phyloP scores from a whole-genome alignment of 37 sponge, comb jelly and placozoan genomes.

The Tethya wilhelma region DNA sequence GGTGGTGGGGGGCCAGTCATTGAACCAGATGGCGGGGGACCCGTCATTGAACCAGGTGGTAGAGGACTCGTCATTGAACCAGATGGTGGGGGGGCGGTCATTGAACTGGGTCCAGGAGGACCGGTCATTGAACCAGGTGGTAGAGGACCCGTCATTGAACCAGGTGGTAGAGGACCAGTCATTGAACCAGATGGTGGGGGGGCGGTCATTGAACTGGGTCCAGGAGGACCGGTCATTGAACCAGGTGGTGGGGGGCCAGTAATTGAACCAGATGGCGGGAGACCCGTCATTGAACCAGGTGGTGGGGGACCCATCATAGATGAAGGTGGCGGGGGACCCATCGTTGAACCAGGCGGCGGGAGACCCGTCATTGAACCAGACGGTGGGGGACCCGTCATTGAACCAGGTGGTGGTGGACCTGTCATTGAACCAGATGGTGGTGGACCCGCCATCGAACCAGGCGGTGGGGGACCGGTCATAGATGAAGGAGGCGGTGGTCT shows the following conservation, averaged over 20 bases:
- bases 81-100: background rate
- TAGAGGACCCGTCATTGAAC: background rate
- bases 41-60: background rate
- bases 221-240: no score
- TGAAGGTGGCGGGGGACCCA: no score
- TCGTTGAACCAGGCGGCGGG: no score
- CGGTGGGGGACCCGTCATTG: background rate
- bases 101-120: background rate
- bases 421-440: background rate
- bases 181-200: no score
- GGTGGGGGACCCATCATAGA: no score
- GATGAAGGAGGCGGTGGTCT: conserved; percentile 1
- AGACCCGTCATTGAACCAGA: background rate
- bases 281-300: no score
- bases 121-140: conserved; percentile 12
- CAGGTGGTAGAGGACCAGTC: no score
- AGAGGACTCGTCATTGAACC: background rate
- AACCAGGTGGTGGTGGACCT: no score
- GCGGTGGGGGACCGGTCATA: no score
- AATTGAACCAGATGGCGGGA: no score
- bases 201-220: no score
- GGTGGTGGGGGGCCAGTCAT: background rate
- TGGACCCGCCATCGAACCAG: background rate
- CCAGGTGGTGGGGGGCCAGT: no score
- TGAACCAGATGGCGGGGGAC: background rate